These are phyloP conservation scores for Condylura cristata DNA, from an alignment of 2,113 vertebrate genomes.

Conservation along the genomic window DNA sequence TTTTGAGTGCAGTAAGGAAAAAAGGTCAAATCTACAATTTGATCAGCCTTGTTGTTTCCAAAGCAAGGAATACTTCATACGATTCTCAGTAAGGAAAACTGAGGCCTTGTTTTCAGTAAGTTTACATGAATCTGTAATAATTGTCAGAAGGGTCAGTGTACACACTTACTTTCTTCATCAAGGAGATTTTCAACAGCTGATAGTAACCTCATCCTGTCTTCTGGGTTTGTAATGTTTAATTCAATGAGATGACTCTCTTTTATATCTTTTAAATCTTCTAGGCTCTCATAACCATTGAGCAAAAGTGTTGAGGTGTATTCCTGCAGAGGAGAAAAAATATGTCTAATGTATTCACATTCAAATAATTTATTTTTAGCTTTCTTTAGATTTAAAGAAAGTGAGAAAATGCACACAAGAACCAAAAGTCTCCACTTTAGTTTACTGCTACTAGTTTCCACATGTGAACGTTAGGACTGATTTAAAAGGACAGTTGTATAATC, in stretches of 20 bases:
- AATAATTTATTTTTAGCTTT: slow-evolving; percentile 46
- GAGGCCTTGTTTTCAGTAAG: background rate
- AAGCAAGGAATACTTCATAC: slow-evolving; percentile 14
- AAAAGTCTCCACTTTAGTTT: slow-evolving; percentile 31
- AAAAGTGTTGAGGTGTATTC: slow-evolving; percentile 94
- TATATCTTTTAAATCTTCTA: slow-evolving; percentile 95
- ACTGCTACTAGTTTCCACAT: background rate
- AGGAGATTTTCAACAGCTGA: slow-evolving; percentile 91
- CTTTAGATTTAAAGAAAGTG: slow-evolving; percentile 34
- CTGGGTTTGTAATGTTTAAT: slow-evolving; percentile 93
- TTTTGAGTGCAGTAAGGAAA: background rate
- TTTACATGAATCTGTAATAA: slow-evolving; percentile 6
- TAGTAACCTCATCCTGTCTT: slow-evolving; percentile 91
- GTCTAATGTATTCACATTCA: background rate
- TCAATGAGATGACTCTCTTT: slow-evolving; percentile 95
- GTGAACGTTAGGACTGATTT: background rate
- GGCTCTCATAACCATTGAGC: slow-evolving; percentile 95
- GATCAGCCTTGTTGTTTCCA: background rate
- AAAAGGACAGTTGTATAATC: background rate
- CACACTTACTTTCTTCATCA: slow-evolving; percentile 90
- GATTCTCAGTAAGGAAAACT: background rate
- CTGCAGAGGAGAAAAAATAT: slow-evolving; percentile 80
- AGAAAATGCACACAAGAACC: background rate
- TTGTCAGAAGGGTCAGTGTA: background rate
- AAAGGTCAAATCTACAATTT: background rate